phyloP scores from a whole-genome alignment of 2,113 vertebrate species.

The Syngnathoides biaculeatus region DNA sequence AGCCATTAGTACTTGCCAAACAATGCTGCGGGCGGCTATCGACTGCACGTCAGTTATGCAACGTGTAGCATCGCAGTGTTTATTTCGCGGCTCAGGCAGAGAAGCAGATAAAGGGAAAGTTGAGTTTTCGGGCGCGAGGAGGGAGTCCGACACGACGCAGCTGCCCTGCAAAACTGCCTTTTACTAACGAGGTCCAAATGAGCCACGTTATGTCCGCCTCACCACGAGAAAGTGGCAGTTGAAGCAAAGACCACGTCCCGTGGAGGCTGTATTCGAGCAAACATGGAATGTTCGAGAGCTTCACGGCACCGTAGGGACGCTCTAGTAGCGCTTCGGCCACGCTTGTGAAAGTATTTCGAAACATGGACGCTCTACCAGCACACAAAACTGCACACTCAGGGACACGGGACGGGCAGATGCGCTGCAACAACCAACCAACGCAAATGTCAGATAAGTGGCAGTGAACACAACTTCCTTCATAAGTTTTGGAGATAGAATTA shows the following conservation, averaged over 20 bases:
- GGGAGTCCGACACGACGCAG: slow-evolving; percentile 47
- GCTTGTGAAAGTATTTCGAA: slow-evolving; percentile 9
- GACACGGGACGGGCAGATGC: too few relatives aligned
- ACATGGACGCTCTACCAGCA: neutral
- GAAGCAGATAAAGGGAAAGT: slow-evolving; percentile 23
- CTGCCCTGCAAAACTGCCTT: slow-evolving; percentile 41
- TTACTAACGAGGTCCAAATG: slow-evolving; percentile 15
- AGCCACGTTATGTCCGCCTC: slow-evolving; percentile 14
- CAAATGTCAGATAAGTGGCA: too few relatives aligned
- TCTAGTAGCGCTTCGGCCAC: neutral
- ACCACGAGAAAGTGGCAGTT: slow-evolving; percentile 28
- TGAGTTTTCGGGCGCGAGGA: slow-evolving; percentile 19
- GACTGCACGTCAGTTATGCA: slow-evolving; percentile 12
- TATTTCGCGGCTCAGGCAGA: slow-evolving; percentile 40
- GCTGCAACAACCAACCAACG: too few relatives aligned
- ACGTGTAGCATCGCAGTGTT: slow-evolving; percentile 33
- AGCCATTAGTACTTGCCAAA: slow-evolving; percentile 23
- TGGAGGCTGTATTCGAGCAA: slow-evolving; percentile 14
- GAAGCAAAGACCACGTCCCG: slow-evolving; percentile 6
- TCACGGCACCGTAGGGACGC: slow-evolving; percentile 13
- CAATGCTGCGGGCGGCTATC: slow-evolving; percentile 22
- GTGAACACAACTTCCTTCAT: too few relatives aligned
- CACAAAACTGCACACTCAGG: neutral
- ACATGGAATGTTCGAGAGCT: slow-evolving; percentile 3
- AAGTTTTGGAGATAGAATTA: too few relatives aligned